phyloP scores from a whole-genome alignment of 2,888 invertebrate genomes.

The Nysson spinosus region DNA sequence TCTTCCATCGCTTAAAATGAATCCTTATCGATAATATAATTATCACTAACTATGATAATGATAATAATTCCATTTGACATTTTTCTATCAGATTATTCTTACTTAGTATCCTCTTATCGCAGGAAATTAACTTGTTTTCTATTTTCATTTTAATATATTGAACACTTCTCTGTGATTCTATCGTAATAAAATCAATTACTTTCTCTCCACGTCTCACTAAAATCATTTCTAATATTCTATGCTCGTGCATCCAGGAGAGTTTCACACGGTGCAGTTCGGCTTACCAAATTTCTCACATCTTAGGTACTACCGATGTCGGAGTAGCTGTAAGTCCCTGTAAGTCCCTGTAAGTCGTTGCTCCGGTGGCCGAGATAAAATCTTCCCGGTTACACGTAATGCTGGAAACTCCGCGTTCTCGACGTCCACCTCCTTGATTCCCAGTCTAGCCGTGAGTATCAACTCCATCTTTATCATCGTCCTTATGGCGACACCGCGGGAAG shows the following conservation, averaged over 20 bases:
- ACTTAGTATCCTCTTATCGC: no score
- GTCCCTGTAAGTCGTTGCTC: constrained; percentile 34
- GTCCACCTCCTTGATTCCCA: constrained; percentile 20
- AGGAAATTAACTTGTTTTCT: no score
- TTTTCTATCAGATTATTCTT: no score
- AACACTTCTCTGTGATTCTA: no score
- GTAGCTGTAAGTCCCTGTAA: constrained; percentile 33
- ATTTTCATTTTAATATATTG: no score
- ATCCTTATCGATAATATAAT: no score
- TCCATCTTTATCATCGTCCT: constrained; percentile 64
- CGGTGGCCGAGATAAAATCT: constrained; percentile 58
- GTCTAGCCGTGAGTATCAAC: constrained; percentile 55
- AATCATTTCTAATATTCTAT: neutral
- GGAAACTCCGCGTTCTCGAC: constrained; percentile 49
- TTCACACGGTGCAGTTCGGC: constrained; percentile 12
- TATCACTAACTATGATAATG: no score
- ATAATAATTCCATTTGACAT: no score
- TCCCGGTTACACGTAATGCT: constrained; percentile 52
- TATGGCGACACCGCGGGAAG: constrained; percentile 57
- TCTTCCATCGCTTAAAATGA: no score
- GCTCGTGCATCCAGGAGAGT: neutral
- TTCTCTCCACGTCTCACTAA: no score
- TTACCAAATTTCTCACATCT: constrained; percentile 55
- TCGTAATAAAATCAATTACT: no score
- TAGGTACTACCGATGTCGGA: constrained; percentile 18